Conservation (phyloP, 2,113 vertebrate species). For the Ondatra zibethicus region DNA sequence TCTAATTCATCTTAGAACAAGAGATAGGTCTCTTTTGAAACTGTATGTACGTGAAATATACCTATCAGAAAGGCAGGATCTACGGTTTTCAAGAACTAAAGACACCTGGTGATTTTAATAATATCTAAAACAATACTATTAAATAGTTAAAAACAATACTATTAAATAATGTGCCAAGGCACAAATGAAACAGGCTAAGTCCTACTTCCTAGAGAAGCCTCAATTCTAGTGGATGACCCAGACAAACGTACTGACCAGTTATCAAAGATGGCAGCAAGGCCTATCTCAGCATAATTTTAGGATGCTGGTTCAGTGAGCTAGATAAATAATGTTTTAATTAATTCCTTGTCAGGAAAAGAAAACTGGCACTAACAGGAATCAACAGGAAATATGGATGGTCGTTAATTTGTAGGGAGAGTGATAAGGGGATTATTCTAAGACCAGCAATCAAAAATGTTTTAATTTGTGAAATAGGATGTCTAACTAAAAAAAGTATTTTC, state of each 20-base stretch:
- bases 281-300: not conserved
- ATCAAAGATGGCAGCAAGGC: not conserved
- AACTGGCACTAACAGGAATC: not conserved
- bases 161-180: not conserved
- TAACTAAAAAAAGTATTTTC: not conserved
- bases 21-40: conserved; percentile 22
- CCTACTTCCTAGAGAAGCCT: not conserved
- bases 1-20: not conserved
- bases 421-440: not conserved
- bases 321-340: conserved; percentile 22
- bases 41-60: not conserved
- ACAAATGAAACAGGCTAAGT: not conserved
- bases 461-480: not conserved
- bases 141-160: not conserved
- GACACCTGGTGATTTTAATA: not conserved
- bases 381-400: not conserved
- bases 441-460: not conserved
- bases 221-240: not conserved
- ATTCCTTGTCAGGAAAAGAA: conserved; percentile 21
- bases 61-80: not conserved
- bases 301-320: not conserved
- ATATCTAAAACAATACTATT: not conserved
- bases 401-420: conserved; percentile 22
- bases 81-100: conserved; percentile 6
- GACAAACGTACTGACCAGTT: not conserved